These are phyloP conservation scores for Betta splendens DNA, from an alignment of 2,797 vertebrate species.

Conservation along the genomic window DNA sequence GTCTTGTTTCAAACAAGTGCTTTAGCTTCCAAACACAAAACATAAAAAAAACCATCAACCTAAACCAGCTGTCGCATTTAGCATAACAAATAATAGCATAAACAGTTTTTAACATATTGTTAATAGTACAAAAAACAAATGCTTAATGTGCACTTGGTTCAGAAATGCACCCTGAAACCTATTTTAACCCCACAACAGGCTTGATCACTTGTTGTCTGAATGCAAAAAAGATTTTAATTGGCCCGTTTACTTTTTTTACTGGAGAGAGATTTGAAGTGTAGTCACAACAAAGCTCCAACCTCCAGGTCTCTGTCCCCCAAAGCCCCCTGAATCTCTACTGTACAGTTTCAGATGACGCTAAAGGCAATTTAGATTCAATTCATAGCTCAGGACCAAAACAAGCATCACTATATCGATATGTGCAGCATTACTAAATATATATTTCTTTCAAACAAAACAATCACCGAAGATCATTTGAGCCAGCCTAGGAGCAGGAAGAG, in stretches of 20 bases:
- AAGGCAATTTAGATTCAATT: slow-evolving; percentile 4
- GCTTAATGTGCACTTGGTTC: slow-evolving; percentile 30
- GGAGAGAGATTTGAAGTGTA: slow-evolving; percentile 15
- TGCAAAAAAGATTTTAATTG: slow-evolving; percentile 14
- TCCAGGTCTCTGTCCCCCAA: background rate
- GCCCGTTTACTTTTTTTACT: slow-evolving; percentile 19
- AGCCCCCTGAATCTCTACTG: background rate
- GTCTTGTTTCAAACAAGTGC: slow-evolving; percentile 49
- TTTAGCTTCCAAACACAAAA: slow-evolving; percentile 45
- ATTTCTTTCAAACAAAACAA: background rate
- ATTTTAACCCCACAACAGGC: slow-evolving; percentile 15
- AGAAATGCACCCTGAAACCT: slow-evolving; percentile 46
- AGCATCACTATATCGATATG: background rate
- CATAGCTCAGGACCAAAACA: background rate
- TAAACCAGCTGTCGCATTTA: slow-evolving; percentile 59
- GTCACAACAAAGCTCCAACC: slow-evolving; percentile 8
- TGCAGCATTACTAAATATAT: background rate
- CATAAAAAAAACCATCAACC: slow-evolving; percentile 20
- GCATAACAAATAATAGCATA: slow-evolving; percentile 45
- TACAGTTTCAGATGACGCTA: background rate
- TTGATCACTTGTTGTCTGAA: slow-evolving; percentile 21
- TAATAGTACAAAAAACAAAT: slow-evolving; percentile 31
- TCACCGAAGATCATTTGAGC: background rate
- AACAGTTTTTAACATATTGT: slow-evolving; percentile 34
- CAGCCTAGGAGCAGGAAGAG: slow-evolving; percentile 3